Conservation (phyloP, 1,140 invertebrate genomes). For the Mizuhopecten yessoensis region DNA sequence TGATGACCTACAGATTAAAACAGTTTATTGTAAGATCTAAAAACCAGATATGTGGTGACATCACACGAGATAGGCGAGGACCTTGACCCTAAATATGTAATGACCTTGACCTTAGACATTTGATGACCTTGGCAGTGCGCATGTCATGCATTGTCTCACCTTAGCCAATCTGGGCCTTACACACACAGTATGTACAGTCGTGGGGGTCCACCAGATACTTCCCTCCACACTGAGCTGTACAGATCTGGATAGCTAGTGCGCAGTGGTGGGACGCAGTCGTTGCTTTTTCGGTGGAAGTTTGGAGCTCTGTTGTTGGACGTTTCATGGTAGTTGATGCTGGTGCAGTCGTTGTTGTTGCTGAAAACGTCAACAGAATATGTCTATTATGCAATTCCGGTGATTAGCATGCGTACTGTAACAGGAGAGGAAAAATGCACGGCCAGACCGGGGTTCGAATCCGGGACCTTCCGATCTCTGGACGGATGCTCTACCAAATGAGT, state of each 20-base stretch:
- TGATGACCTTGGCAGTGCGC: background rate
- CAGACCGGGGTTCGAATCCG: no score
- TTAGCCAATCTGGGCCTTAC: constrained; percentile 55
- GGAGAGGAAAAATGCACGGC: no score
- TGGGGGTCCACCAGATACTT: constrained; percentile 62
- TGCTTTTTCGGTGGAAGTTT: background rate
- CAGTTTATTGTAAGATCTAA: no score
- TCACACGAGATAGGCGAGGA: no score
- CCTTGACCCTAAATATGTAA: no score
- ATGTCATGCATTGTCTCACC: background rate
- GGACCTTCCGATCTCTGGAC: no score
- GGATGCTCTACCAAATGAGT: no score
- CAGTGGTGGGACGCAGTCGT: constrained; percentile 54
- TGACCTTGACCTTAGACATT: background rate
- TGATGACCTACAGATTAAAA: no score
- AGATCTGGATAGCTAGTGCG: constrained; percentile 62
- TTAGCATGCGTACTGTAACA: no score
- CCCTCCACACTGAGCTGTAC: constrained; percentile 56
- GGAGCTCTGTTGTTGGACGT: background rate
- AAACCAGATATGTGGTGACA: no score
- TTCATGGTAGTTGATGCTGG: background rate
- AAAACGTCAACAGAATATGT: background rate
- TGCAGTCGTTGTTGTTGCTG: background rate
- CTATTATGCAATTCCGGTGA: no score
- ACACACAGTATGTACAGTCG: constrained; percentile 67